Conservation (phyloP, 2,797 vertebrate genomes). For the Nothura maculosa region DNA sequence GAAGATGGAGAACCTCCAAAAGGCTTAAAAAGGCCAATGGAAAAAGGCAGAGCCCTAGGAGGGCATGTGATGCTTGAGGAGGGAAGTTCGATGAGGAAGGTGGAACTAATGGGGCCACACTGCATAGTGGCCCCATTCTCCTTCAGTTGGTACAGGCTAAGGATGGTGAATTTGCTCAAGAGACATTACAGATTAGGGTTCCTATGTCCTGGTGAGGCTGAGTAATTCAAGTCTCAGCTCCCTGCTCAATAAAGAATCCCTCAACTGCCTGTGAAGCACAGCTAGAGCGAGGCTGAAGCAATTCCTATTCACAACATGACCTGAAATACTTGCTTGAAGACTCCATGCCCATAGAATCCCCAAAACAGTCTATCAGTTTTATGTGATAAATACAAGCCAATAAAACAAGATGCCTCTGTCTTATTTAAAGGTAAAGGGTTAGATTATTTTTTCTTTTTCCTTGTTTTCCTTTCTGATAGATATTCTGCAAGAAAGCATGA, state of each 20-base stretch:
- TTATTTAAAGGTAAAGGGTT: neutral
- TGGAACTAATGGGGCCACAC: neutral
- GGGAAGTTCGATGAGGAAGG: neutral
- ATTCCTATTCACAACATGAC: neutral
- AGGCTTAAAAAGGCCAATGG: neutral
- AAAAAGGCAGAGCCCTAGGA: neutral
- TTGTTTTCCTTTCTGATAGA: neutral
- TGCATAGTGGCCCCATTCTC: neutral
- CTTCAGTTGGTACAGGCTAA: neutral
- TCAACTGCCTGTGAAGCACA: neutral
- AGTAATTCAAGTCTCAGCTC: neutral
- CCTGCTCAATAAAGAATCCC: neutral
- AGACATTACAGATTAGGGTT: neutral
- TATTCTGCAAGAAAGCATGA: neutral
- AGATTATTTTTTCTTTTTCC: neutral
- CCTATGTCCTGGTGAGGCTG: neutral
- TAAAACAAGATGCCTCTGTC: neutral
- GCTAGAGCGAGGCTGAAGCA: neutral
- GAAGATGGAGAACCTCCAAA: neutral
- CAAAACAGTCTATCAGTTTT: accelerated
- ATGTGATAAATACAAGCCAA: neutral
- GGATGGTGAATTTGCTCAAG: neutral
- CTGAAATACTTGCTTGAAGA: neutral
- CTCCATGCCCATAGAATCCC: accelerated
- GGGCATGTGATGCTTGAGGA: neutral